A percentile compares a stretch with the other conserved stretches of the same genome.
phyloP scores from a whole-genome alignment of 2,888 invertebrate species.

The Sinelater perroti region DNA sequence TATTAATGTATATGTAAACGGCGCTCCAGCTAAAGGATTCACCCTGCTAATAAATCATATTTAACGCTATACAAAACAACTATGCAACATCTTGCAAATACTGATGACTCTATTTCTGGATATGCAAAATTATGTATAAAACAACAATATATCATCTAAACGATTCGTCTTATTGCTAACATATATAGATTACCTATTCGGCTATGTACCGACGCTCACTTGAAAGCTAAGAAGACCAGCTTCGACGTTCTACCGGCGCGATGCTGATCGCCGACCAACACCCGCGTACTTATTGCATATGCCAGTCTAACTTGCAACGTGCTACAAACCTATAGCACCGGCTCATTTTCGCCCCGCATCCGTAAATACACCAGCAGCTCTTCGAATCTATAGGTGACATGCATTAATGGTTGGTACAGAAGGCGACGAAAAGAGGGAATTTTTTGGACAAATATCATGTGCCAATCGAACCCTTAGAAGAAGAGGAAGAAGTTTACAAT shows the following conservation, averaged over 20 bases:
- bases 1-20: conserved; percentile 12
- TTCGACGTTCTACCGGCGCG: conserved; percentile 3
- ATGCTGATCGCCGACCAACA: conserved; percentile 7
- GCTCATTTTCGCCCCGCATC: conserved; percentile 22
- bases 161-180: conserved; percentile 45
- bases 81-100: conserved; percentile 9
- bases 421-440: too few species aligned
- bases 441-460: too few species aligned
- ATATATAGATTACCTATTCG: conserved; percentile 37
- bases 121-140: conserved; percentile 41
- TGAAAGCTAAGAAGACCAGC: conserved; percentile 10
- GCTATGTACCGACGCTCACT: conserved; percentile 29
- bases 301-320: conserved; percentile 17
- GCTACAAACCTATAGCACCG: conserved; percentile 15
- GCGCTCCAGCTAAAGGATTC: conserved; percentile 13
- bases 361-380: conserved; percentile 24
- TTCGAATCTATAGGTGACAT: too few species aligned
- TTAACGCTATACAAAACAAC: conserved; percentile 7
- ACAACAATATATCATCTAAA: conserved; percentile 40
- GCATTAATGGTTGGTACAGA: too few species aligned
- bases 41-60: neutral
- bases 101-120: conserved; percentile 21
- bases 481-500: too few species aligned
- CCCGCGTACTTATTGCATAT: conserved; percentile 33
- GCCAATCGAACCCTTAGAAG: too few species aligned